phyloP scores from a whole-genome alignment of 2,888 invertebrate genomes.

The Sphaerophoria taeniata region DNA sequence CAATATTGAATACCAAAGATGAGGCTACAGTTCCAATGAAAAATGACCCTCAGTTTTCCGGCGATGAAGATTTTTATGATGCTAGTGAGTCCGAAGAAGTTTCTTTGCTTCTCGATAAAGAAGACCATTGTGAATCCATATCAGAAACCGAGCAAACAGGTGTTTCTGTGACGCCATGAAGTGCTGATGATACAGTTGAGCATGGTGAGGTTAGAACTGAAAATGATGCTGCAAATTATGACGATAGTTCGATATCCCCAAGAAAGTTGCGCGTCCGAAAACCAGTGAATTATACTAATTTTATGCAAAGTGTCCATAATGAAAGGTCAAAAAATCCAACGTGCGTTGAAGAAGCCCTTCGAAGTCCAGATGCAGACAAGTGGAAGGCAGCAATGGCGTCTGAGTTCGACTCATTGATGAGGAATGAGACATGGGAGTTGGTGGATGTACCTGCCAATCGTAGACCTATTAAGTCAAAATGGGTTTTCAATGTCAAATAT shows the following conservation, averaged over 20 bases:
- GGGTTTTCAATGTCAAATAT: conserved; percentile 45
- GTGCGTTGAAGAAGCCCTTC: not conserved
- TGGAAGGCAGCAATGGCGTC: conserved; percentile 70
- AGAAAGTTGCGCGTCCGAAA: conserved; percentile 11
- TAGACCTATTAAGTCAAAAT: conserved; percentile 26
- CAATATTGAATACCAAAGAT: not conserved
- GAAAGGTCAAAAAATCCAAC: not conserved
- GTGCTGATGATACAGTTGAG: not conserved
- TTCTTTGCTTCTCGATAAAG: too few relatives aligned
- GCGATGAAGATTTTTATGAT: conserved; percentile 9
- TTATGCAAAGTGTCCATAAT: conserved; percentile 2
- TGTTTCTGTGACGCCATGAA: not conserved
- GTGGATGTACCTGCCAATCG: conserved; percentile 20
- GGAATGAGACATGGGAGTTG: conserved; percentile 71
- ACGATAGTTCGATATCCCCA: not conserved
- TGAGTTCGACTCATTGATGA: conserved; percentile 73
- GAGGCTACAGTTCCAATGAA: not conserved
- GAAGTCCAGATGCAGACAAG: not conserved
- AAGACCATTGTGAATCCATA: too few relatives aligned
- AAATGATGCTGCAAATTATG: not conserved
- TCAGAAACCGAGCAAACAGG: not conserved
- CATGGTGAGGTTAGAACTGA: not conserved
- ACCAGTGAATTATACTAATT: conserved; percentile 2
- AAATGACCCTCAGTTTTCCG: not conserved
- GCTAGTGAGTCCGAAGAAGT: not conserved